These are phyloP conservation scores for Lerema accius DNA, from an alignment of 1,140 invertebrate genomes.

Conservation along the genomic window DNA sequence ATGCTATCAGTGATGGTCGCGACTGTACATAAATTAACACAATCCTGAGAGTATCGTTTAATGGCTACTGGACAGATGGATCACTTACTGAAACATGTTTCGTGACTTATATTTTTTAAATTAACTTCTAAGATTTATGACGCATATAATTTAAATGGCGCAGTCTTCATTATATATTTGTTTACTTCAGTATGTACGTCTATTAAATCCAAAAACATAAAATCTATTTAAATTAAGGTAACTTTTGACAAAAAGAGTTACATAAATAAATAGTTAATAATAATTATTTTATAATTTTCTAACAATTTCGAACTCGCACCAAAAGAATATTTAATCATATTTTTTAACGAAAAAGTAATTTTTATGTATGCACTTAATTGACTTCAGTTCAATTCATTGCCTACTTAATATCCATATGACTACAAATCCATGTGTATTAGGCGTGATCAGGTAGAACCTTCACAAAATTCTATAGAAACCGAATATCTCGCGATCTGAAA, in stretches of 20 bases:
- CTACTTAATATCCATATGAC: background rate
- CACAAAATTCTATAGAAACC: background rate
- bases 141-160: background rate
- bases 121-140: constrained; percentile 20
- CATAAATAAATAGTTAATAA: too few species aligned
- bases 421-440: background rate
- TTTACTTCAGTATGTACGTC: too few species aligned
- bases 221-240: too few species aligned
- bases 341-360: too few species aligned
- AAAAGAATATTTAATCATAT: too few species aligned
- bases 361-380: background rate
- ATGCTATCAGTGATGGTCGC: too few species aligned
- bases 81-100: constrained; percentile 19
- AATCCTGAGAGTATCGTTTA: constrained; percentile 22
- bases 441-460: constrained; percentile 4
- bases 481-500: constrained; percentile 12
- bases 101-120: constrained; percentile 17
- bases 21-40: constrained; percentile 21
- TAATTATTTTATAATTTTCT: too few species aligned
- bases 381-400: background rate
- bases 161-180: too few species aligned
- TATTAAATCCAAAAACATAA: too few species aligned
- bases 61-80: constrained; percentile 26
- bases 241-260: too few species aligned
- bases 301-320: too few species aligned